Base-by-base conservation (phyloP, 1,140 invertebrate genomes). In the Procambarus virginalis region DNA sequence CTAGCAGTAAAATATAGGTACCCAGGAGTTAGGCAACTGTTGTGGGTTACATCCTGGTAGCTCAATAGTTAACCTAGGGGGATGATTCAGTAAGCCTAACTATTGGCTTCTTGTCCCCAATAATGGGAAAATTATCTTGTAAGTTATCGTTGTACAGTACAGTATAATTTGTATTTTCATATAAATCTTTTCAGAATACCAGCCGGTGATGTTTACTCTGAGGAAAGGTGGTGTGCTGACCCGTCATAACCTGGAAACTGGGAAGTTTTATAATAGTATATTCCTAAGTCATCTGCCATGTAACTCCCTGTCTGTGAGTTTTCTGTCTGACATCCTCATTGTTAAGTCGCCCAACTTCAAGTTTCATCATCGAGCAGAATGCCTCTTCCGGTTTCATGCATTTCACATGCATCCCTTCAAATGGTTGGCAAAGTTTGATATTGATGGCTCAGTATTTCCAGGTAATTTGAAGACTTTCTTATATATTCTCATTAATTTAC, bases 191-290 rank as follows among this genome's bases (percentile, higher is more conserved):
- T 84, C 87, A 89, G 87, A 89, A 55, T 89, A 89, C 46, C 87
- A 82, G 46, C 87, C 87, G 12, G 82, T 84, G 17, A 78, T 89
- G 75, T 84, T 89, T 9, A 70, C 55, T 2, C 87, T 89, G 20
- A 58, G 87, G 20, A 89, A 89, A 51, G 81, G 81, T 12, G 73
- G 70, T 68, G 60, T 89, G 4, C 75, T 89, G 34, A 89, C 81
- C 10, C 81, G 87, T 17, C 87, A 89, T 51, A 73, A 89, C 75
- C 73, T 89, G 34, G 58, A 84, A 2, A 89, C 49, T n/a, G 87
- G 87, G 17, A 22, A 48, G 49, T 73, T 64, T 9, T 89, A 84
- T 55, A 58, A 89, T 45, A 55, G 34, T 1, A 73, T 84, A 46
- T 46, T 51, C 46, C 82, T 89, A 4, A 77, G 85, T 48, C 49